Evolutionary conservation across 2,888 invertebrate species (phyloP), one percentile per base, ranked within the genome.

Genomic region (Crocallis elinguaria): DNA sequence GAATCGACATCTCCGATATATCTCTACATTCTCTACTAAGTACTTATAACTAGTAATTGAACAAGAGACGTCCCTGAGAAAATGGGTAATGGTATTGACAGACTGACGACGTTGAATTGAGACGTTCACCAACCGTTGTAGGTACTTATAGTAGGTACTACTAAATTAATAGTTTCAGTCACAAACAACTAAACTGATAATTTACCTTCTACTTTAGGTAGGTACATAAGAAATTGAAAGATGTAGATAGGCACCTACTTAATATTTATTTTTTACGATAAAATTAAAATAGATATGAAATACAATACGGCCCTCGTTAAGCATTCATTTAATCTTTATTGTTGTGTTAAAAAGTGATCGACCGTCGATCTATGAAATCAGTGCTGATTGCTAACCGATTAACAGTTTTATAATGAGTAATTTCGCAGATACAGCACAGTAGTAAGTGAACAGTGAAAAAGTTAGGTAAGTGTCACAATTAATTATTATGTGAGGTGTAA

Each of bases 381-480:
- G 57, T 69, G 68, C 54, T 64, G 67, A 72, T 76, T 54, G 37
- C 33, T 54, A 46, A 35, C 0, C 32, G 60, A 68, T 68, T 62
- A 60, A 29, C 49, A 51, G 49, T 52, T 52, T 64, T 60, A 58
- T 62, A 64, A 36, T 19, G 25, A 42, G 39, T 56, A 45, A 56
- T 53, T 50, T 44, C 13, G 43, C 33, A 44, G 11, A 49, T 25
- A 61, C 60, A 60, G 53, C 57, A 62, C 69, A 66, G 58, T 51
- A 50, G 53, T 49, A 58, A 39, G 51, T 49, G 49, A 48, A 55
- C 58, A 38, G 64, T 59, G 54, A 49, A 66, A 58, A 60, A 39
- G 44, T 25, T 49, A 74, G 70, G 74, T 74, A 36, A 64, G 70
- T 59, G 23, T n/a, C n/a, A n/a, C n/a, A n/a, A n/a, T n/a, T n/a